phyloP scores from a whole-genome alignment of 92 coral and sea anemone genomes.

The Umimayanthus kanabou region DNA sequence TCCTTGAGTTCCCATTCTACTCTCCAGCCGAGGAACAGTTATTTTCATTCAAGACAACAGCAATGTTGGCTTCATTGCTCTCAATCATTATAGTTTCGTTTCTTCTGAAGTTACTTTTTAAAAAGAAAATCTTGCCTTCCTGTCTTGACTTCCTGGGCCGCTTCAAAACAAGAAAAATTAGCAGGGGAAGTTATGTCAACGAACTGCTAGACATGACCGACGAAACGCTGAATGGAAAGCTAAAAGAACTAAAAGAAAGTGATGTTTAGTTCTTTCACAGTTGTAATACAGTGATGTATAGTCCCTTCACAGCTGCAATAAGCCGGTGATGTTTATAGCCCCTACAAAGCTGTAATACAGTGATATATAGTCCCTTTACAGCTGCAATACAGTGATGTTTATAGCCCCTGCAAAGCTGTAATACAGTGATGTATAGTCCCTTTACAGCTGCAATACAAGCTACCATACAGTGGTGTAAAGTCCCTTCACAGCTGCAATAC shows the following conservation, averaged over 20 bases:
- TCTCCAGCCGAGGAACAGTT: constrained; percentile 73
- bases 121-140: constrained; percentile 55
- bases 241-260: constrained; percentile 25
- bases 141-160: constrained; percentile 69
- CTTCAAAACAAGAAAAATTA: constrained; percentile 44
- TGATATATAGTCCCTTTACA: too few relatives aligned
- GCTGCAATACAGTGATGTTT: not conserved
- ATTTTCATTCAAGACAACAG: constrained; percentile 85
- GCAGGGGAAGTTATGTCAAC: constrained; percentile 27
- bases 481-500: too few relatives aligned
- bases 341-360: too few relatives aligned
- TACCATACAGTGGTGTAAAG: too few relatives aligned
- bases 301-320: too few relatives aligned
- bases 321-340: too few relatives aligned
- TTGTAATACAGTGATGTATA: too few relatives aligned
- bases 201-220: constrained; percentile 28
- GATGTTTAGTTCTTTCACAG: not conserved
- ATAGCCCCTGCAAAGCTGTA: too few relatives aligned
- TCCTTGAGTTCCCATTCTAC: constrained; percentile 83
- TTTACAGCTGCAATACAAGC: too few relatives aligned
- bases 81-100: constrained; percentile 74
- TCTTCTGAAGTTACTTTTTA: constrained; percentile 55
- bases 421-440: too few relatives aligned
- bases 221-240: constrained; percentile 22
- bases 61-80: constrained; percentile 75